A percentile compares a stretch with the other conserved stretches of the same genome.
Evolutionary conservation across 2,113 vertebrate species (phyloP).

Genomic region (Melanocharis versteri): DNA sequence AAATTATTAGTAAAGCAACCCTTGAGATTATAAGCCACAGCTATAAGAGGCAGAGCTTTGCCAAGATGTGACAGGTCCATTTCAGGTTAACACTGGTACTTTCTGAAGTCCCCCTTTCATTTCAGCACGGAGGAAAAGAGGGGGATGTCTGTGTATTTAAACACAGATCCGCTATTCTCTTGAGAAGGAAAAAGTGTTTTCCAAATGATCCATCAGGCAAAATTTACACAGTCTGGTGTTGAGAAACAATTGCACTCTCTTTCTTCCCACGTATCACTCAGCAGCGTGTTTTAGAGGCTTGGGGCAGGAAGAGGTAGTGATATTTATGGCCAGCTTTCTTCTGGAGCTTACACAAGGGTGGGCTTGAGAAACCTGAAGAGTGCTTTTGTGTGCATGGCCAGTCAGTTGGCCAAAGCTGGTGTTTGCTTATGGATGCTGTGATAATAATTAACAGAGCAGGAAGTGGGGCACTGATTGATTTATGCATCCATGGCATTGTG

Average conservation of each 20-base stretch:
- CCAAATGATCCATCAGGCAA: not conserved
- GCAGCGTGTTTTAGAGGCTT: not conserved
- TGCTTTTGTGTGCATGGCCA: constrained; percentile 2
- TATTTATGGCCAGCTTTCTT: constrained; percentile 9
- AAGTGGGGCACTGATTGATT: constrained; percentile 18
- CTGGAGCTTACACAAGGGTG: constrained; percentile 34
- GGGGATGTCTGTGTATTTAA: not conserved
- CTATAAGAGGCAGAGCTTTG: not conserved
- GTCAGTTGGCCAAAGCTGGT: constrained; percentile 28
- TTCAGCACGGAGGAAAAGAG: not conserved
- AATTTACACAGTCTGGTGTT: not conserved
- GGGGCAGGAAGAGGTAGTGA: constrained; percentile 1
- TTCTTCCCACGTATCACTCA: constrained; percentile 7
- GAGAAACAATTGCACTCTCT: constrained; percentile 5
- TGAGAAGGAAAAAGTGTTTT: not conserved
- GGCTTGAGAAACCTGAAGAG: constrained; percentile 48
- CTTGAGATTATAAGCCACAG: not conserved
- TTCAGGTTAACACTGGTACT: not conserved
- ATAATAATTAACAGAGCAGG: constrained; percentile 55
- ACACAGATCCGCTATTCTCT: not conserved
- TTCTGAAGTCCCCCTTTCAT: not conserved
- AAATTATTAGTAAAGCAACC: not conserved
- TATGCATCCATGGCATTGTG: not conserved
- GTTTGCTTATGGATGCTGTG: constrained; percentile 42
- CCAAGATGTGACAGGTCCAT: not conserved